Evolutionary conservation across 2,113 vertebrate genomes (phyloP), one percentile per base, ranked within the genome.

Genomic region (Cacatua alba): DNA sequence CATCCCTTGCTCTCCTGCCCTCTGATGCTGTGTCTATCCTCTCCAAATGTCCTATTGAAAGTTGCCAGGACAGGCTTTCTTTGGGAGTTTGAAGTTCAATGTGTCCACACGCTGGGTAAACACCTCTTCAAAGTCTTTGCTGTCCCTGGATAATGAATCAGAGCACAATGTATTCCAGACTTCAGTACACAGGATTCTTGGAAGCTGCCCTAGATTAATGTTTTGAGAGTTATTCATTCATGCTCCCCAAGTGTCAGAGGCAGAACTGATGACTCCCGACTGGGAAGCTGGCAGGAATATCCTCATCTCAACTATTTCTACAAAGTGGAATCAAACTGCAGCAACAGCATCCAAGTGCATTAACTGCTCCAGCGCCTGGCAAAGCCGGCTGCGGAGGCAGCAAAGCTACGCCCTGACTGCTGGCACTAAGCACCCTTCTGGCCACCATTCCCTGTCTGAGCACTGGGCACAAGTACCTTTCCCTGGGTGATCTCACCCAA

Each of bases 151-250:
- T 62, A 86, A 67, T 26, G 70, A 82, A 72, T 83, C 1, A 0
- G 76, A 60, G 74, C 63, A 26, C 77, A 48, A 8, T 8, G 51
- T 46, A 62, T 83, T 81, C 59, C 35, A 62, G 37, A 41, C 46
- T 49, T 33, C 4, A 49, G 85, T 21, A 83, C 76, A 51, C 46
- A 39, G 49, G 44, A 92, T 69, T 76, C 94, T 91, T 92, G 92
- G 96, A 93, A 94, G 81, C 72, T 75, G 62, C 88, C 41, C 80
- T 57, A n/a, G 49, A 76, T 95, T 64, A 51, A 64, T 67, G 55
- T 74, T 81, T 74, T 77, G 67, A 59, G 82, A 96, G 69, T 78
- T 76, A 76, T 64, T 93, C 79, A 71, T 92, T 94, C 82, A 77
- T 59, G 81, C 26, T 95, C 64, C 79, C 71, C 64, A 48, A 86